Conservation (phyloP, 1,140 invertebrate genomes). For the Bathynomus jamesi region DNA sequence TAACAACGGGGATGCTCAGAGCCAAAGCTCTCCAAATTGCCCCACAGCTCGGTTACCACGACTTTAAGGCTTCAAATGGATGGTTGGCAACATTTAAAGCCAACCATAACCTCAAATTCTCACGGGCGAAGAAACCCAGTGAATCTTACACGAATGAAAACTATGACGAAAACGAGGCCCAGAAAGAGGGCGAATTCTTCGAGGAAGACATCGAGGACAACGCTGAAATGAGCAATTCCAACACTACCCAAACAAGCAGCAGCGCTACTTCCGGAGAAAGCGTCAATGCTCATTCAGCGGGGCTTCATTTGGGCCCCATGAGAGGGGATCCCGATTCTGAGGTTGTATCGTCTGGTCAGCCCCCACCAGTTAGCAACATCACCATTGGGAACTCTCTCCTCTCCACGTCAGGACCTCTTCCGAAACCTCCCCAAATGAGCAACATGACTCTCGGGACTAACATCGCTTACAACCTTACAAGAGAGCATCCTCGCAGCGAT, state of each 20-base stretch:
- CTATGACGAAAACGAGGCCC: neutral
- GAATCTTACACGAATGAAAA: neutral
- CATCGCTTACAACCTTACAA: constrained; percentile 28
- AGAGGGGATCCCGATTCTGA: neutral
- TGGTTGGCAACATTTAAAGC: constrained; percentile 36
- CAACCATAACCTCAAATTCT: constrained; percentile 34
- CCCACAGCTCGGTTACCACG: constrained; percentile 32
- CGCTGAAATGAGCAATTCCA: constrained; percentile 15
- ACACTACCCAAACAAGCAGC: neutral
- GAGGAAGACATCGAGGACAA: neutral
- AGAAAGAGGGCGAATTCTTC: neutral
- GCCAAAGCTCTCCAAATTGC: constrained; percentile 34
- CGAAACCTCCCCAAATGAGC: constrained; percentile 24
- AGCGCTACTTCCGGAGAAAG: constrained; percentile 20
- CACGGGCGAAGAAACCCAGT: constrained; percentile 11
- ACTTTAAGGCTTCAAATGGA: constrained; percentile 36
- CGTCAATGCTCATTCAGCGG: constrained; percentile 17
- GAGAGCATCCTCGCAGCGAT: constrained; percentile 19
- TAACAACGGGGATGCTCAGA: constrained; percentile 34
- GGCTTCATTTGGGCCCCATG: constrained; percentile 1
- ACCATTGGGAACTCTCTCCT: neutral
- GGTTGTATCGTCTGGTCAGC: neutral
- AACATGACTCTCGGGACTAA: constrained; percentile 22
- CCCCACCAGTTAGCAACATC: neutral
- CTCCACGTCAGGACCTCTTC: neutral